Base-by-base conservation (phyloP, 92 coral and sea anemone species). In the Muricea muricata region DNA sequence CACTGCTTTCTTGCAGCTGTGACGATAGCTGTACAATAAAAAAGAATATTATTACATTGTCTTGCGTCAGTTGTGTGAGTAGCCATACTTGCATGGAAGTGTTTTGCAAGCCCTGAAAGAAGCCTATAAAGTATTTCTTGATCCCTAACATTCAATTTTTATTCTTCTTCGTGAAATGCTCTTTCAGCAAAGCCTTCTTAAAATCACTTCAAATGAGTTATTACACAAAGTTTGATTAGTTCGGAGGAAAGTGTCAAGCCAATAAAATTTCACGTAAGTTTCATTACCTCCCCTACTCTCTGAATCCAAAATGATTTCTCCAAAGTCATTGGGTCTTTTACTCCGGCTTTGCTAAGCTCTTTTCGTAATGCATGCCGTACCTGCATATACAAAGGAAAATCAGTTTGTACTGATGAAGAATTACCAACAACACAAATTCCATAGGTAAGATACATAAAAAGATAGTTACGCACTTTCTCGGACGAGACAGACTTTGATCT, bases 231-330 rank as follows among this genome's bases (percentile, higher is more conserved):
- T n/a, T n/a, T n/a, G n/a, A n/a, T n/a, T 60, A 45, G 15, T 39
- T 30, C 28, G n/a, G n/a, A n/a, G n/a, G n/a, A n/a, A n/a, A n/a
- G n/a, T 45, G 42, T 9, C 0, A 20, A 28, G 35, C 68, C 24
- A 18, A 76, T 9, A 41, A 32, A 40, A 25, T 76, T 21, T 15
- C 12, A 10, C 70, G 1, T 4, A 29, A 12, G 24, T 46, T 65
- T 63, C 74, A 88, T 86, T 82, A 96, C 99, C 97, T 96, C 99
- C 61, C 99, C 99, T 23, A 96, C 99, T 86, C 99, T 78, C 76
- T 96, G 98, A 69, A 96, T 96, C 99, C 99, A 96, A 86, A 94
- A 96, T 25, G 99, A 96, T 89, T 96, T 96, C 91, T 96, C 99
- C 47, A 96, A 86, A 35, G 91, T 93, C 84, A 94, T 93, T 5